Conservation (phyloP, 2,888 invertebrate species). For the Andrena trimmerana region DNA sequence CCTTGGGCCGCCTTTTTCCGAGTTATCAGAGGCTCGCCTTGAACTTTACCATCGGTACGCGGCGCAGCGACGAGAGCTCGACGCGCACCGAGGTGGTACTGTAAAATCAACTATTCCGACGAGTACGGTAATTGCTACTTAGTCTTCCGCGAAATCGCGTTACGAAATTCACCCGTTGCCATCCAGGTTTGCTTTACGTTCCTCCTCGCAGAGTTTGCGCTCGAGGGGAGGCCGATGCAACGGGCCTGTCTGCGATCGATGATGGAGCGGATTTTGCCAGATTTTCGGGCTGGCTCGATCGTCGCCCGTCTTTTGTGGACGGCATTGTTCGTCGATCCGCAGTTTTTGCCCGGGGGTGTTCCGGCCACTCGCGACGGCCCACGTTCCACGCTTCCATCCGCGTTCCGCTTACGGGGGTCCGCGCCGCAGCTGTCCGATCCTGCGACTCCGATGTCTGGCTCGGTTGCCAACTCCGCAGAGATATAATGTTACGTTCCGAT, state of each 20-base stretch:
- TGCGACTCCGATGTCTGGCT: constrained; percentile 4
- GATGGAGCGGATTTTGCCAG: constrained; percentile 67
- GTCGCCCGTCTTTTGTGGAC: constrained; percentile 72
- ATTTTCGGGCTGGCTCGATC: constrained; percentile 56
- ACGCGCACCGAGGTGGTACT: background rate
- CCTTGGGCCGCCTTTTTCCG: constrained; percentile 3
- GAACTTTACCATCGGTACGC: constrained; percentile 49
- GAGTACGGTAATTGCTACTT: background rate
- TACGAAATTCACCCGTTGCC: background rate
- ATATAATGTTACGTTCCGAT: background rate
- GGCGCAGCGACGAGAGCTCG: background rate
- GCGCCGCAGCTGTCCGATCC: constrained; percentile 71
- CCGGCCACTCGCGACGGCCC: constrained; percentile 61
- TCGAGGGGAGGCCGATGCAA: constrained; percentile 17
- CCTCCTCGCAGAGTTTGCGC: background rate
- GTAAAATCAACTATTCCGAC: constrained; percentile 1
- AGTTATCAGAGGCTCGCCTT: constrained; percentile 50
- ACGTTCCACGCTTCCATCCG: constrained; percentile 55
- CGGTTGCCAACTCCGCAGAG: background rate
- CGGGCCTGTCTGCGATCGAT: constrained; percentile 51
- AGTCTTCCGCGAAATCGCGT: background rate
- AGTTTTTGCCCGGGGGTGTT: constrained; percentile 75
- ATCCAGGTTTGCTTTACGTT: background rate
- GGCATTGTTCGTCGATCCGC: constrained; percentile 77
- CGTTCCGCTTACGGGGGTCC: constrained; percentile 42